Conservation (phyloP, 2,888 invertebrate genomes). For the Iselma pallidipennis region DNA sequence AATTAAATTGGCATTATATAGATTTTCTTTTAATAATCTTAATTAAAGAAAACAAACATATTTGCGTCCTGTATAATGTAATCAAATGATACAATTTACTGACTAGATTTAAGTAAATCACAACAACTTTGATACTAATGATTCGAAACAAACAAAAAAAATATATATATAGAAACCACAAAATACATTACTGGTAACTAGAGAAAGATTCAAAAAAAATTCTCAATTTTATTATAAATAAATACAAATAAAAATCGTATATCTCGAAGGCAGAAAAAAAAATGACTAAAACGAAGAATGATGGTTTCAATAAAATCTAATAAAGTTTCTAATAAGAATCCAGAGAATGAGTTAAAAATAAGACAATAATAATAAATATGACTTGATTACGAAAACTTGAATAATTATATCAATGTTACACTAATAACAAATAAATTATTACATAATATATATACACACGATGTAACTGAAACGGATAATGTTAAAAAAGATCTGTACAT, state of each 20-base stretch:
- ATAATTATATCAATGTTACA: constrained; percentile 7
- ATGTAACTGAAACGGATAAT: constrained; percentile 8
- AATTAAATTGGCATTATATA: constrained; percentile 29
- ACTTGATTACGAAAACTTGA: constrained; percentile 20
- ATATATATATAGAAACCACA: constrained; percentile 32
- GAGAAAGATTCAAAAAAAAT: constrained; percentile 30
- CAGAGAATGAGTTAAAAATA: neutral
- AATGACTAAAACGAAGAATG: constrained; percentile 18
- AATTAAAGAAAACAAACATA: constrained; percentile 23
- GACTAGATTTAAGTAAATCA: constrained; percentile 54
- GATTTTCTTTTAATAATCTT: constrained; percentile 22
- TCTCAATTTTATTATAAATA: constrained; percentile 30
- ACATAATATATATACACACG: constrained; percentile 30
- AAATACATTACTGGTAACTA: constrained; percentile 40
- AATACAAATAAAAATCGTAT: constrained; percentile 16
- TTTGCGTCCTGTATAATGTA: constrained; percentile 26
- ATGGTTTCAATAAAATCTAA: too few relatives aligned
- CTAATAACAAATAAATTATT: constrained; percentile 32
- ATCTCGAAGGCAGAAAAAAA: neutral
- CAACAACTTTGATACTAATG: constrained; percentile 42
- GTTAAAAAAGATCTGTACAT: constrained; percentile 24
- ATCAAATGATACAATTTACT: constrained; percentile 37
- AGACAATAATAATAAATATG: constrained; percentile 27
- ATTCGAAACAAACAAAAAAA: constrained; percentile 33
- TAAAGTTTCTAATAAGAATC: constrained; percentile 8